A percentile compares a stretch with the other conserved stretches of the same genome.
Conservation (phyloP, 1,140 invertebrate genomes). For the Brachionus rubens region DNA sequence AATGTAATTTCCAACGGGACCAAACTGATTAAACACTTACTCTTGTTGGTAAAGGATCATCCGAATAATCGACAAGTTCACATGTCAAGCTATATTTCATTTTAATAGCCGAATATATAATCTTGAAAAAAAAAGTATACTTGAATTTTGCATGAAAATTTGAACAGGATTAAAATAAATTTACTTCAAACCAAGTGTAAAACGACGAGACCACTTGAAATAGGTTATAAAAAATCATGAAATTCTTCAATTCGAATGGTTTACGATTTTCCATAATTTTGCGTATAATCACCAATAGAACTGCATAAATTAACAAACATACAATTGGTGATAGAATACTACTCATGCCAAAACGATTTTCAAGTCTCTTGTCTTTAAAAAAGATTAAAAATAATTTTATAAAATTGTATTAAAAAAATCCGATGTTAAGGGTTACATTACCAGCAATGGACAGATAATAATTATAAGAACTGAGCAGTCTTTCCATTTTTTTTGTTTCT, state of each 20-base stretch:
- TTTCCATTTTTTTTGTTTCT: conserved; percentile 30
- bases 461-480: conserved; percentile 20
- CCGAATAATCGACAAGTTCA: conserved; percentile 37
- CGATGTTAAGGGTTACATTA: not conserved
- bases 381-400: not conserved
- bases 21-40: not conserved
- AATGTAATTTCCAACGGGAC: no score
- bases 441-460: conserved; percentile 22
- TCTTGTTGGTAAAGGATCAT: not conserved
- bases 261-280: conserved; percentile 39
- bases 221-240: conserved; percentile 37
- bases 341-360: conserved; percentile 5
- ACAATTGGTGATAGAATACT: not conserved
- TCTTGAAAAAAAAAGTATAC: not conserved
- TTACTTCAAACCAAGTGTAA: conserved; percentile 44
- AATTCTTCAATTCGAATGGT: conserved; percentile 30
- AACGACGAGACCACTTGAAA: conserved; percentile 15
- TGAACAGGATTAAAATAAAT: no score
- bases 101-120: not conserved
- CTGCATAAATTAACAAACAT: not conserved
- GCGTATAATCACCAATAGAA: not conserved
- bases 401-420: not conserved
- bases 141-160: no score
- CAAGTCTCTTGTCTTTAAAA: conserved; percentile 13
- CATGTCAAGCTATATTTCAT: conserved; percentile 30